Evolutionary conservation across 2,797 vertebrate species (phyloP).

Genomic region (Menidia menidia): DNA sequence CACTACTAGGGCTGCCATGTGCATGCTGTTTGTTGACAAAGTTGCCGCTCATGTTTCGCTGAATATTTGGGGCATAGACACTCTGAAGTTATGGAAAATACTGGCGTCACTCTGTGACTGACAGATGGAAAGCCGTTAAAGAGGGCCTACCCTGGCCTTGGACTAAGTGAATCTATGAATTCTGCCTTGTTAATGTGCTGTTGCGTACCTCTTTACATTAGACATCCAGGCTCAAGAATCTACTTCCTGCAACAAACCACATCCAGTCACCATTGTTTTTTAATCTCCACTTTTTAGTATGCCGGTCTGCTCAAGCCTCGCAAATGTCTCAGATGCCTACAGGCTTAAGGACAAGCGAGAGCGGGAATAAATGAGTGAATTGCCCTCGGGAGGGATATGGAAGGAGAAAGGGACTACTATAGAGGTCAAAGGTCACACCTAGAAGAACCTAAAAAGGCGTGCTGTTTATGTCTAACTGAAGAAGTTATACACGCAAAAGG

Average conservation of each 20-base stretch:
- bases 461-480: conserved; percentile 58
- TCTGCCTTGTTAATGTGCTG: conserved; percentile 47
- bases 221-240: conserved; percentile 55
- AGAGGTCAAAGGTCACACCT: conserved; percentile 62
- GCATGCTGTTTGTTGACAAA: conserved; percentile 75
- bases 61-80: conserved; percentile 20
- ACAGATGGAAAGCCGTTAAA: conserved; percentile 68
- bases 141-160: conserved; percentile 53
- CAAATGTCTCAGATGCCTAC: conserved; percentile 42
- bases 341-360: conserved; percentile 58
- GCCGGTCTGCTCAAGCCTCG: conserved; percentile 33
- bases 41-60: conserved; percentile 55
- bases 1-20: conserved; percentile 64
- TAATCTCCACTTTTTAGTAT: conserved; percentile 56
- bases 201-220: conserved; percentile 59
- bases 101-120: conserved; percentile 41
- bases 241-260: conserved; percentile 47
- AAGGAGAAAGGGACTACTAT: conserved; percentile 55
- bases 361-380: conserved; percentile 66
- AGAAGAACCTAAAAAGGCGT: conserved; percentile 55
- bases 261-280: conserved; percentile 43
- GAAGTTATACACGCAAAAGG: conserved; percentile 45
- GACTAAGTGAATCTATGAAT: conserved; percentile 57
- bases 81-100: conserved; percentile 54
- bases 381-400: conserved; percentile 46